Percentiles rank a stretch among this genome's conserved stretches.
Evolutionary conservation across 2,888 invertebrate genomes (phyloP).

Genomic region (Nebria salina): DNA sequence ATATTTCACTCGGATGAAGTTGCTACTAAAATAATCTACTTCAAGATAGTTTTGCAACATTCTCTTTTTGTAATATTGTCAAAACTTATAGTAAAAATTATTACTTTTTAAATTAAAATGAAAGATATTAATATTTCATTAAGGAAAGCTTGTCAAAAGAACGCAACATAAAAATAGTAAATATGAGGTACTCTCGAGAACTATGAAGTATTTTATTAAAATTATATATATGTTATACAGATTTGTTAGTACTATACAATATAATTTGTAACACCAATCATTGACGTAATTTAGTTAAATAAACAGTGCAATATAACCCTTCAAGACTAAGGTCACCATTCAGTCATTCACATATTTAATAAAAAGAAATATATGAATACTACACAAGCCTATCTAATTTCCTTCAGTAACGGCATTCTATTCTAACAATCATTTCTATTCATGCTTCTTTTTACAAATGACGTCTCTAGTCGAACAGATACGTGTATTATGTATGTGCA

Average conservation of each 20-base stretch:
- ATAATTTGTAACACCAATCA: not conserved
- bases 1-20: too few relatives aligned
- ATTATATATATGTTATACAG: too few relatives aligned
- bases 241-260: too few relatives aligned
- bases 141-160: too few relatives aligned
- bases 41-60: too few relatives aligned
- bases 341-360: not conserved
- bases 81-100: too few relatives aligned
- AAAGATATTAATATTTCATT: too few relatives aligned
- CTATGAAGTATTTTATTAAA: too few relatives aligned
- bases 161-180: too few relatives aligned
- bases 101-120: not conserved
- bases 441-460: constrained; percentile 30
- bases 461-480: not conserved
- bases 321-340: not conserved
- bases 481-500: constrained; percentile 11
- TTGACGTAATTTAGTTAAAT: not conserved
- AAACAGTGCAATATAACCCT: not conserved
- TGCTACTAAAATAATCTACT: too few relatives aligned
- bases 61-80: too few relatives aligned
- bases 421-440: constrained; percentile 38
- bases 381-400: not conserved
- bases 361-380: not conserved
- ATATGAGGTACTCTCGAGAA: too few relatives aligned
- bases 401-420: constrained; percentile 18